These are phyloP conservation scores for Eulacestoma nigropectus DNA, from an alignment of 2,113 vertebrate genomes.

Conservation along the genomic window DNA sequence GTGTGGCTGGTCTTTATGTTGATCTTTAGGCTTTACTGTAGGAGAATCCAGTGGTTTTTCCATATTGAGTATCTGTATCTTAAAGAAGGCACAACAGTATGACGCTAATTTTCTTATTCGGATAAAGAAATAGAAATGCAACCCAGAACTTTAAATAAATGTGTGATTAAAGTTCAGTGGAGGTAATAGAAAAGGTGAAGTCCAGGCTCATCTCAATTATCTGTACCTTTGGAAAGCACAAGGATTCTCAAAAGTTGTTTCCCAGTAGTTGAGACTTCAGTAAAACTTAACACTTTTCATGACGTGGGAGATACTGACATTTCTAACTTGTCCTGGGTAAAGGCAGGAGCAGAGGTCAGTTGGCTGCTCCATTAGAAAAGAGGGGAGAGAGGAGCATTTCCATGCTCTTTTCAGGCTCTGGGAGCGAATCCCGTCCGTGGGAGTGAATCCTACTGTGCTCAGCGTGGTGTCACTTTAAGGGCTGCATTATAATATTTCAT, in stretches of 20 bases:
- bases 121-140: background rate
- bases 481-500: background rate
- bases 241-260: background rate
- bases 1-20: background rate
- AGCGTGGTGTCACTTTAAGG: rapidly evolving
- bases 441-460: background rate
- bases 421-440: rapidly evolving
- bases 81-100: background rate
- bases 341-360: background rate
- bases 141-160: background rate
- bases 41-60: background rate
- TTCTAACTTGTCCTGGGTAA: background rate
- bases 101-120: background rate
- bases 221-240: background rate
- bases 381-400: background rate
- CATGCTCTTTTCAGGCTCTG: background rate
- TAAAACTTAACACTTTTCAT: background rate
- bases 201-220: background rate
- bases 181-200: background rate
- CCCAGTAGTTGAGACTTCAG: background rate
- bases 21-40: background rate
- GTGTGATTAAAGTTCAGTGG: background rate
- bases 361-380: background rate
- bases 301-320: rapidly evolving
- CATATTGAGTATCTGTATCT: rapidly evolving